Base-by-base conservation (phyloP, 2,888 invertebrate species). In the Eupithecia centaureata region DNA sequence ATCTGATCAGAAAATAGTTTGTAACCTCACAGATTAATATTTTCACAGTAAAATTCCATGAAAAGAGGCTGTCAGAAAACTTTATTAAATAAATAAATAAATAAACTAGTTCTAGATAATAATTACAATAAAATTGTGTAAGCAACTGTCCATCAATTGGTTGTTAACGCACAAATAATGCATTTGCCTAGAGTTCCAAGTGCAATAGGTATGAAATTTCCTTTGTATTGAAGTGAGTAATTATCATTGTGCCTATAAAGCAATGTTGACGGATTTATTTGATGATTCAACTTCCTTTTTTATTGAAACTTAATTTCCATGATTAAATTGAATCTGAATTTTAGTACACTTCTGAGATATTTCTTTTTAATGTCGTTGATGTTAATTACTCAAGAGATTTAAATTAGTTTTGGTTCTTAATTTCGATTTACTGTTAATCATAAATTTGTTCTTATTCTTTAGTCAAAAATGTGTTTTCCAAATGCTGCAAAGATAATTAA, bases 121-220 rank as follows among this genome's bases (percentile, higher is more conserved):
- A 15, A 27, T 13, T 18, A 25, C 7, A 13, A 30, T n/a, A 8
- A 30, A 32, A 47, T 57, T 61, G 30, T 56, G 57, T 35, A n/a
- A 10, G 8, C 5, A n/a, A 61, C 42, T 66, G 70, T 65, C 62
- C 59, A 18, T 56, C 65, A 70, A 70, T 70, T 70, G 70, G n/a
- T 59, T 56, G 67, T 60, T 52, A 70, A 54, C 32, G 56, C 61
- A 67, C 38, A 70, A 51, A 63, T 59, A 65, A 63, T 66, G 38
- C 5, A 32, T 25, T 63, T 58, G 56, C 57, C 32, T 63, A 35
- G 35, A 57, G 65, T 56, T 70, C 63, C 33, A 66, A 70, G 70
- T 65, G 33, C 67, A 70, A 64, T 70, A 67, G 59, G 67, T 67
- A 70, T 65, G 42, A 52, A 42, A 62, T 64, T 70, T 64, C 64